Conservation (phyloP, 92 coral and sea anemone genomes). For the Porites lobata region DNA sequence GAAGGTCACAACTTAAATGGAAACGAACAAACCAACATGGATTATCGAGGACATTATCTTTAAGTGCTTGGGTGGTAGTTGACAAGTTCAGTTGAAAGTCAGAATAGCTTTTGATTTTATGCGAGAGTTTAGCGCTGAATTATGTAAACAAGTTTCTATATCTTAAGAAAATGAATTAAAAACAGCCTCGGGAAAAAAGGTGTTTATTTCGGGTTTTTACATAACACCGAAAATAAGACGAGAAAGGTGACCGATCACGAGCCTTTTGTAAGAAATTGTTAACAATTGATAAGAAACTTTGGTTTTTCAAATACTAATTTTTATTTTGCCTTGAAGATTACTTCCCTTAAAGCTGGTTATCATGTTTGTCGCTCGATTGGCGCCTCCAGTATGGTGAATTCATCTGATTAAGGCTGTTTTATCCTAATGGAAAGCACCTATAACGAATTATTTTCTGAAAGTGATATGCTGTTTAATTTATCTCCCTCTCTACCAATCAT, state of each 20-base stretch:
- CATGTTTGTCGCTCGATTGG: neutral
- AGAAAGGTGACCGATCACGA: neutral
- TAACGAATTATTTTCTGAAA: too few relatives aligned
- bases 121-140: neutral
- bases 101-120: constrained; percentile 26
- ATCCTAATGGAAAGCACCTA: too few relatives aligned
- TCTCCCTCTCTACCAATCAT: too few relatives aligned
- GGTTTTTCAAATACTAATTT: too few relatives aligned
- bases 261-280: neutral
- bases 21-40: neutral
- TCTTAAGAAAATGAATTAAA: constrained; percentile 9
- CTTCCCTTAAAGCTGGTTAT: neutral
- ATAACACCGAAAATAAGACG: neutral
- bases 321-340: neutral
- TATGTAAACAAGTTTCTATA: neutral
- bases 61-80: neutral
- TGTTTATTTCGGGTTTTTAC: neutral
- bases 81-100: neutral
- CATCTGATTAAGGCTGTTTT: too few relatives aligned
- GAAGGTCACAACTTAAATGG: constrained; percentile 15
- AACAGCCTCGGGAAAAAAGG: constrained; percentile 12
- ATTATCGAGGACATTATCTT: constrained; percentile 21
- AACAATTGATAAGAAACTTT: neutral
- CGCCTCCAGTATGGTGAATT: neutral
- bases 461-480: too few relatives aligned